These are phyloP conservation scores for Goniozus legneri DNA, from an alignment of 1,140 invertebrate species.

Conservation along the genomic window DNA sequence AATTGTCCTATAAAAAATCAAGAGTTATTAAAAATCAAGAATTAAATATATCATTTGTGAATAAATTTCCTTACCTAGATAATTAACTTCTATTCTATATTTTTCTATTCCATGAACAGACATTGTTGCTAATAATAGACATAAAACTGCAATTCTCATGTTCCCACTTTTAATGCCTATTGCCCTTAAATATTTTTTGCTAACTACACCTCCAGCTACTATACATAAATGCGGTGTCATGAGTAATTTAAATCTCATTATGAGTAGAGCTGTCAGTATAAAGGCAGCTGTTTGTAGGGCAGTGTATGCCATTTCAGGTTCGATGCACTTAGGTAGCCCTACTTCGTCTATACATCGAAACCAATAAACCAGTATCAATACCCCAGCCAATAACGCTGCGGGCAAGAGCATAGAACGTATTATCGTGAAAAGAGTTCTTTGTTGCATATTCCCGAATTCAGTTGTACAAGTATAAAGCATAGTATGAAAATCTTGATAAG, in stretches of 20 bases:
- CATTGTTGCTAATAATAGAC: constrained; percentile 41
- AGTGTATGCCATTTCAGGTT: constrained; percentile 69
- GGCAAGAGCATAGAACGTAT: constrained; percentile 60
- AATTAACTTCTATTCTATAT: constrained; percentile 35
- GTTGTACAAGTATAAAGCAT: constrained; percentile 78
- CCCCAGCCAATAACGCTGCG: constrained; percentile 48
- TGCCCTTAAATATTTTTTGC: constrained; percentile 44
- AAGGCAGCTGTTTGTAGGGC: constrained; percentile 67
- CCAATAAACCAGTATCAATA: constrained; percentile 51
- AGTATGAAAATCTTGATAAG: constrained; percentile 78
- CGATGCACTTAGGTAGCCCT: constrained; percentile 45
- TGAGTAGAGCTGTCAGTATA: constrained; percentile 69
- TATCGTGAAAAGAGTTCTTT: constrained; percentile 53
- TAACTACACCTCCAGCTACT: constrained; percentile 61
- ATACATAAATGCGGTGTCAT: constrained; percentile 79
- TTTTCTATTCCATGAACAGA: constrained; percentile 40
- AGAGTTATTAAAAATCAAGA: constrained; percentile 7
- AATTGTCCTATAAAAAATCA: constrained; percentile 61
- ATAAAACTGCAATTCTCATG: constrained; percentile 26
- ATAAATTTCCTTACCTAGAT: constrained; percentile 32
- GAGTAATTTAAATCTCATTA: constrained; percentile 84
- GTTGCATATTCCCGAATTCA: constrained; percentile 79
- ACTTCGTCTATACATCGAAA: constrained; percentile 30
- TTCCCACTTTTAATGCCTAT: constrained; percentile 37
- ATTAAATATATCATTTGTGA: constrained; percentile 4